A percentile compares a stretch with the other conserved stretches of the same genome.
Evolutionary conservation across 1,140 invertebrate species (phyloP).

Genomic region (Hylaeus volcanicus): DNA sequence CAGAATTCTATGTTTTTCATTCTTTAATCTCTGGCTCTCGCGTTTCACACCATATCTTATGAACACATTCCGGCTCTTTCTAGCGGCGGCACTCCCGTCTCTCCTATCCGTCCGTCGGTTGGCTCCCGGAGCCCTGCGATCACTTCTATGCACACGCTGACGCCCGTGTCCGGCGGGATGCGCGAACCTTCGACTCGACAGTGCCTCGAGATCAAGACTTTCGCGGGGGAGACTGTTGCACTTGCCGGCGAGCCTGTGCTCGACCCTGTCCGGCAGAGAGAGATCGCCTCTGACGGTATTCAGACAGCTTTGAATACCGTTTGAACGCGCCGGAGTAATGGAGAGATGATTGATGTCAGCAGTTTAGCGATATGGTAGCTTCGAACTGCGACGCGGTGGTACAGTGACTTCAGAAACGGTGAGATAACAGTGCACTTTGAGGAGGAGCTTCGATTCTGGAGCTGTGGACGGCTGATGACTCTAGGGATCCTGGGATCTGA

Average conservation of each 20-base stretch:
- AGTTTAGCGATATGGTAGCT: constrained; percentile 43
- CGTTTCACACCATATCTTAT: constrained; percentile 80
- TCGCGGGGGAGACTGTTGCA: constrained; percentile 22
- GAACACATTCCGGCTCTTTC: constrained; percentile 70
- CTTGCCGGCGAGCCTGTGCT: constrained; percentile 7
- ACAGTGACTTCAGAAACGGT: constrained; percentile 31
- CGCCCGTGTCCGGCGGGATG: not conserved
- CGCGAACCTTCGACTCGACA: not conserved
- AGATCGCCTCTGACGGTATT: not conserved
- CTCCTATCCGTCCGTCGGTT: not conserved
- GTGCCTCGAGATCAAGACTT: not conserved
- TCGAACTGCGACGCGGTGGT: constrained; percentile 3
- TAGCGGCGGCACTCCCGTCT: constrained; percentile 13
- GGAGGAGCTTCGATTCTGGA: constrained; percentile 1
- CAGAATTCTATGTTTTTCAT: constrained; percentile 80
- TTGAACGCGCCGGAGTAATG: constrained; percentile 23
- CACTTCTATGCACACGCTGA: not conserved
- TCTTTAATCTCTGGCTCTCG: constrained; percentile 79
- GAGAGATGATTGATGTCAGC: constrained; percentile 46
- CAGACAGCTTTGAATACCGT: constrained; percentile 38
- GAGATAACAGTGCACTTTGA: constrained; percentile 22
- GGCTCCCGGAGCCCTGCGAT: not conserved
- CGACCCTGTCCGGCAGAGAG: constrained; percentile 7
- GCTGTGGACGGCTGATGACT: no score
- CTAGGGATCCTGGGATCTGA: not conserved